Evolutionary conservation across 2,113 vertebrate species (phyloP), one percentile per base, ranked within the genome.

Genomic region (Hypocryptadius cinnamomeus): DNA sequence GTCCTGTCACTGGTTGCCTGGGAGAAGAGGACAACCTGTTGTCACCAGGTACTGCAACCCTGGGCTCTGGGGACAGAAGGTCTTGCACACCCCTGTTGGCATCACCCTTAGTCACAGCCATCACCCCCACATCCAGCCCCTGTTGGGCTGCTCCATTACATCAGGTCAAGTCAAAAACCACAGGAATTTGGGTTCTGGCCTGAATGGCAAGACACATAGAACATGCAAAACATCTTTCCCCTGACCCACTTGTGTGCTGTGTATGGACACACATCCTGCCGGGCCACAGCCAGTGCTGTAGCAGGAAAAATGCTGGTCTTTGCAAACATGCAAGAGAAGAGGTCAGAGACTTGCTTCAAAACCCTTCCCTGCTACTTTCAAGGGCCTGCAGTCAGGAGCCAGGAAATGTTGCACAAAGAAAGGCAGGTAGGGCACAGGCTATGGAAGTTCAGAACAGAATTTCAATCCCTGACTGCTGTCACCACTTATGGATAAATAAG

Each of bases 1-100:
- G 24, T 24, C 20, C 45, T 53, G 33, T 30, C 2, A 0, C 37
- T 24, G 22, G 6, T 4, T 53, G 11, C n/a, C 28, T 11, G 13
- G 60, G 15, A 44, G 27, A 73, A 51, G 19, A 44, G 37, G 60
- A 50, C 23, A 45, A 4, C 23, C 51, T 17, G 4, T 27, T 33
- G 51, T 48, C 77, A 79, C 12, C 66, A 70, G 31, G 20, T 31
- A 13, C 20, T 0, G 2, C 42, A 77, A 1, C 13, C 21, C 37
- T 42, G 27, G 7, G 14, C n/a, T 39, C 40, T 45, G 23, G 8
- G 35, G 23, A 63, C 47, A 40, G 42, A 65, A 5, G 14, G 4
- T 11, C 37, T 61, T 45, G 13, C 17, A 9, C 8, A 11, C 21
- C 54, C n/a, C 13, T 60, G 16, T 14, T 69, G 45, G 19, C 6